phyloP scores from a whole-genome alignment of 2,113 vertebrate genomes.

The Erythrocercus mccallii region DNA sequence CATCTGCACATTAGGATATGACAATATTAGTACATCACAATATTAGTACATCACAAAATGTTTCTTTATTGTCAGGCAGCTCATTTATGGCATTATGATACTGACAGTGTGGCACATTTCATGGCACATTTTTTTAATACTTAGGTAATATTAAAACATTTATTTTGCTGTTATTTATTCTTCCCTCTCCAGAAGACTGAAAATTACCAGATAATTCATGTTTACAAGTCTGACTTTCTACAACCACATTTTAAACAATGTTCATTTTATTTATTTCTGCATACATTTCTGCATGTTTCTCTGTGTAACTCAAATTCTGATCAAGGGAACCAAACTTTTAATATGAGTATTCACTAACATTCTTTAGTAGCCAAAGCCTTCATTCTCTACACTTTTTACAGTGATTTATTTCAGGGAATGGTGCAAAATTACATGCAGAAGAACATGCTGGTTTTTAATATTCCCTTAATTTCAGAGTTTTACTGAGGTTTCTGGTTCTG shows the following conservation, averaged over 20 bases:
- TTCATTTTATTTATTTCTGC: not conserved
- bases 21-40: not conserved
- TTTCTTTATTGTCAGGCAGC: not conserved
- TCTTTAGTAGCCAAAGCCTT: not conserved
- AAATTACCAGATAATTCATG: not conserved
- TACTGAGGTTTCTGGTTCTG: not conserved
- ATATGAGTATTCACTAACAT: not conserved
- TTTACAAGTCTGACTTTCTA: not conserved
- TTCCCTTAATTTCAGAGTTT: conserved; percentile 15
- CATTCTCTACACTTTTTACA: not conserved
- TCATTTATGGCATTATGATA: not conserved
- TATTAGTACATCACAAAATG: not conserved
- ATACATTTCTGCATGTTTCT: not conserved
- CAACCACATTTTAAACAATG: not conserved
- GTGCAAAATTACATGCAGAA: not conserved
- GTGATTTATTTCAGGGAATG: not conserved
- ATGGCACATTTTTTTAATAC: not conserved
- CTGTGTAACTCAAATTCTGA: not conserved
- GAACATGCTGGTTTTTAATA: not conserved
- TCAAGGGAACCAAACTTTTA: not conserved
- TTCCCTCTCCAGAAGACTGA: not conserved
- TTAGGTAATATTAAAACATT: not conserved
- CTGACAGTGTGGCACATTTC: not conserved
- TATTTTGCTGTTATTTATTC: not conserved
- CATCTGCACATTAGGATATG: not conserved